A percentile compares a stretch with the other conserved stretches of the same genome.
These are phyloP conservation scores for Lycophotia porphyrea DNA, from an alignment of 2,888 invertebrate genomes.

Conservation along the genomic window DNA sequence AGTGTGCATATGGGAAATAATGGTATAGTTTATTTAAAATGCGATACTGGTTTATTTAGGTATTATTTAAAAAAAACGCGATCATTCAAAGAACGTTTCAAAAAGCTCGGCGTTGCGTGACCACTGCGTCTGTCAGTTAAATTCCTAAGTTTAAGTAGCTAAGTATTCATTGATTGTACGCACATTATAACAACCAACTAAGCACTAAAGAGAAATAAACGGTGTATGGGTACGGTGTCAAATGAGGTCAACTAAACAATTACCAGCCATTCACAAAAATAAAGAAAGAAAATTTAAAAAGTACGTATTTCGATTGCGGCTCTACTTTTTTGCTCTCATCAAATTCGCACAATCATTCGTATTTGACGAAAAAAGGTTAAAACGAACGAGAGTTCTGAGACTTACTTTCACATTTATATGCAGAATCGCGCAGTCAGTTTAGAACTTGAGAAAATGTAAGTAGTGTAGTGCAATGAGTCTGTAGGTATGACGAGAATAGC, in stretches of 20 bases:
- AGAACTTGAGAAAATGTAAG: constrained; percentile 15
- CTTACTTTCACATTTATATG: constrained; percentile 51
- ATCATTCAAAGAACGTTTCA: neutral
- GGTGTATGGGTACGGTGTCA: neutral
- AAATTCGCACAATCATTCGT: constrained; percentile 35
- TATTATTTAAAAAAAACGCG: too few species aligned
- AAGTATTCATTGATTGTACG: neutral
- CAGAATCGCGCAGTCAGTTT: constrained; percentile 22
- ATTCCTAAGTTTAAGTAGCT: neutral
- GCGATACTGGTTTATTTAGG: neutral
- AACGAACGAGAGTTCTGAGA: constrained; percentile 13
- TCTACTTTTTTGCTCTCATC: constrained; percentile 8
- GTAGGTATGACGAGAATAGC: constrained; percentile 7
- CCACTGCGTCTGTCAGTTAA: neutral
- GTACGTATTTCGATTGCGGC: constrained; percentile 11
- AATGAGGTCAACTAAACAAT: constrained; percentile 22
- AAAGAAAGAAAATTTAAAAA: constrained; percentile 12
- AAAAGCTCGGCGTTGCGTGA: neutral
- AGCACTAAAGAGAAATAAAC: neutral
- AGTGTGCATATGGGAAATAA: neutral
- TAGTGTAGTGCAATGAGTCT: neutral
- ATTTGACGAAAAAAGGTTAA: constrained; percentile 31
- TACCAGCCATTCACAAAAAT: constrained; percentile 32
- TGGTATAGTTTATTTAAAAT: neutral
- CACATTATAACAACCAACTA: neutral